These are phyloP conservation scores for Leptopilina myrica DNA, from an alignment of 2,888 invertebrate species.

Conservation along the genomic window DNA sequence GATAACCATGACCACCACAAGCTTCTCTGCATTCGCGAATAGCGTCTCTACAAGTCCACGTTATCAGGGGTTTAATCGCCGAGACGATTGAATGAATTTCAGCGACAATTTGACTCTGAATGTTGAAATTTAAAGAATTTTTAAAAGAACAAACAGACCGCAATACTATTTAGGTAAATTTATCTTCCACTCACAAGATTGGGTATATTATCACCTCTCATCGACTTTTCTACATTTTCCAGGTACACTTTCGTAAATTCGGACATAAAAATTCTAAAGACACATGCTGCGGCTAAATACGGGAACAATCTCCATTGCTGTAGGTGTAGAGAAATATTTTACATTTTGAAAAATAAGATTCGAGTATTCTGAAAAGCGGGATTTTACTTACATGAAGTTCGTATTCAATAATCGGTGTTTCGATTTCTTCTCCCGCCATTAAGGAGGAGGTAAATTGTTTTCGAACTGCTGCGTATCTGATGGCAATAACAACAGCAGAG, in stretches of 20 bases:
- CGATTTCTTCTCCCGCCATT: slow-evolving; percentile 74
- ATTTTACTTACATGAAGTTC: slow-evolving; percentile 84
- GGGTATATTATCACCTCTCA: slow-evolving; percentile 67
- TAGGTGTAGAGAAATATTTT: not conserved
- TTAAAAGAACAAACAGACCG: not conserved
- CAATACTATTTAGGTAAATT: not conserved
- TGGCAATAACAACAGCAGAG: slow-evolving; percentile 86
- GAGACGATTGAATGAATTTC: slow-evolving; percentile 86
- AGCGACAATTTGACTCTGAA: slow-evolving; percentile 82
- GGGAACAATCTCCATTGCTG: slow-evolving; percentile 91
- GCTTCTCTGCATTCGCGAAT: slow-evolving; percentile 91
- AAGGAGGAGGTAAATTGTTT: slow-evolving; percentile 83
- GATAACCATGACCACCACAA: slow-evolving; percentile 92
- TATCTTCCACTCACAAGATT: slow-evolving; percentile 66
- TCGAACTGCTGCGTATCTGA: slow-evolving; percentile 88
- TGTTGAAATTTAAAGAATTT: slow-evolving; percentile 45
- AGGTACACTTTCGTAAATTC: slow-evolving; percentile 83
- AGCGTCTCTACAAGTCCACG: slow-evolving; percentile 87
- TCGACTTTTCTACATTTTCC: slow-evolving; percentile 83
- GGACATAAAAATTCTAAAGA: slow-evolving; percentile 82
- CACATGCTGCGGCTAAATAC: slow-evolving; percentile 84
- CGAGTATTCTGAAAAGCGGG: not conserved
- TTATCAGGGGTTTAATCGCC: slow-evolving; percentile 83
- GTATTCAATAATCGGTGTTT: slow-evolving; percentile 89
- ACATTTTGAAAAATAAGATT: not conserved